phyloP scores from a whole-genome alignment of 2,797 vertebrate genomes.

The Semaprochilodus insignis region DNA sequence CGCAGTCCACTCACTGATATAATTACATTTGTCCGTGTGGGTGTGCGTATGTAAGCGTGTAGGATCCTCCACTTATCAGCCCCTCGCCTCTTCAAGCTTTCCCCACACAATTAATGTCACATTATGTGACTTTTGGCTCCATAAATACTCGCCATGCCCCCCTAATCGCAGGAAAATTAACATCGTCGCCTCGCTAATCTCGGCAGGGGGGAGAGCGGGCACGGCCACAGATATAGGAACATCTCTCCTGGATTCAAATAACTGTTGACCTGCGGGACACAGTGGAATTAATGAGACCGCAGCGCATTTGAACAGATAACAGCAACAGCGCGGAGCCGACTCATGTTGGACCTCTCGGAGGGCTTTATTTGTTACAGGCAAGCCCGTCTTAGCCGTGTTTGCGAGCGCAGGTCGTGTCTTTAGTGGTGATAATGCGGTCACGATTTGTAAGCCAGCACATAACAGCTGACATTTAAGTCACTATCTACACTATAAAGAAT shows the following conservation, averaged over 20 bases:
- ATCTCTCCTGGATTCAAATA: conserved; percentile 5
- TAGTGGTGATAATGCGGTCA: not conserved
- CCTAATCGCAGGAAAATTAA: conserved; percentile 14
- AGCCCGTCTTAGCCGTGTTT: not conserved
- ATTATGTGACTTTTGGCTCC: conserved; percentile 13
- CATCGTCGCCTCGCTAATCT: conserved; percentile 10
- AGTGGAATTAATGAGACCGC: not conserved
- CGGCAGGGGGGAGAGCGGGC: too few species aligned
- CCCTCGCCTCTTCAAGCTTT: conserved; percentile 7
- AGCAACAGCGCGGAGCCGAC: not conserved
- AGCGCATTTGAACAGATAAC: not conserved
- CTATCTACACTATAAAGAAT: too few species aligned
- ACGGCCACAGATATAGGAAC: not conserved
- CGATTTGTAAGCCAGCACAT: not conserved
- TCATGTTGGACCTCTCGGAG: not conserved
- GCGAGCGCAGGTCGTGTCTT: not conserved
- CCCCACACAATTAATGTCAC: conserved; percentile 5
- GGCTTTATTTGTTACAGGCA: not conserved
- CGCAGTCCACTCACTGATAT: not conserved
- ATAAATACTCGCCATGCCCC: not conserved
- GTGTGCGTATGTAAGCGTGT: not conserved
- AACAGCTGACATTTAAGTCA: not conserved
- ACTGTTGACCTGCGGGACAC: not conserved
- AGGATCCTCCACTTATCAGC: not conserved
- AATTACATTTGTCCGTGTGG: not conserved